These are phyloP conservation scores for Hirtodrosophila duncani DNA, from an alignment of 2,888 invertebrate genomes.

Conservation along the genomic window DNA sequence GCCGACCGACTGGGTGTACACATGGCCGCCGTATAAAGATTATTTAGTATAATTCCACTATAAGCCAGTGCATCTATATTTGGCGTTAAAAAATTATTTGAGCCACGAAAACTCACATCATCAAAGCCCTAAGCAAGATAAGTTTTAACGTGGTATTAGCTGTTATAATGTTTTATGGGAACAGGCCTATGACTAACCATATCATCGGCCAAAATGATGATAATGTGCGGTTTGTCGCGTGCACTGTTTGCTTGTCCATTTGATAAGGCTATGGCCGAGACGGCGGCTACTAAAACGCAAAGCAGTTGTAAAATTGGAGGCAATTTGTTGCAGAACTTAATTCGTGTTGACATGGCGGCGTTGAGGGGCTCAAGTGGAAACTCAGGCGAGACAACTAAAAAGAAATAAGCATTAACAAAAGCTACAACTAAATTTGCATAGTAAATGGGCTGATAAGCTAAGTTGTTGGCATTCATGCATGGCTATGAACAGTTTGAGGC, in stretches of 20 bases:
- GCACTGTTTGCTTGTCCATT: background rate
- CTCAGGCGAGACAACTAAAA: no score
- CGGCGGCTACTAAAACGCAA: conserved; percentile 1
- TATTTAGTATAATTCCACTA: conserved; percentile 90
- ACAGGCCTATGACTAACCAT: conserved; percentile 87
- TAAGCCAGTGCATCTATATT: conserved; percentile 93
- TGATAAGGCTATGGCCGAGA: conserved; percentile 2
- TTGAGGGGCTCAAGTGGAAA: no score
- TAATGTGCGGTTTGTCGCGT: conserved; percentile 81
- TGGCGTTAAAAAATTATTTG: conserved; percentile 92
- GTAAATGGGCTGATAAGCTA: conserved; percentile 16
- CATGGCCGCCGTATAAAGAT: conserved; percentile 87
- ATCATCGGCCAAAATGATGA: conserved; percentile 90
- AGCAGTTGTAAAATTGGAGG: conserved; percentile 1
- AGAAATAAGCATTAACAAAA: conserved; percentile 1
- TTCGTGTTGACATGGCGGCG: conserved; percentile 4
- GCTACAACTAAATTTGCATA: conserved; percentile 10
- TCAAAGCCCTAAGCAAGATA: conserved; percentile 87
- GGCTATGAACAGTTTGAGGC: background rate
- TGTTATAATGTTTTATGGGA: background rate
- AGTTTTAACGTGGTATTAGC: background rate
- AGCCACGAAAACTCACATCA: conserved; percentile 94
- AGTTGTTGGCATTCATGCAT: background rate
- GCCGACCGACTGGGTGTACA: conserved; percentile 92
- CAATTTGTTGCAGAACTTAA: conserved; percentile 4